phyloP scores from a whole-genome alignment of 2,113 vertebrate species.

The Pluvianellus socialis region DNA sequence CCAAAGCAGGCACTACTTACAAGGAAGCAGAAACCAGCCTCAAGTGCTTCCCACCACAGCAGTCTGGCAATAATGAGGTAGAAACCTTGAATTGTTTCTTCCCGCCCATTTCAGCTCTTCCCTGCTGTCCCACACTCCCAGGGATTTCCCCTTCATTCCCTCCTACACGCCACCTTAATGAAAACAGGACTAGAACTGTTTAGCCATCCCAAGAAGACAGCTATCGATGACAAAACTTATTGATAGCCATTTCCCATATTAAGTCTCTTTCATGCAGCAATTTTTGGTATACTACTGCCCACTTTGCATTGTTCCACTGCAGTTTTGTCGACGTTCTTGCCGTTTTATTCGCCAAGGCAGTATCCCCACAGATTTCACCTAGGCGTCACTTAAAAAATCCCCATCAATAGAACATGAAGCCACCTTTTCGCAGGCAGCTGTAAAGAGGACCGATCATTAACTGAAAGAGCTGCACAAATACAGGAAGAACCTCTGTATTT shows the following conservation, averaged over 20 bases:
- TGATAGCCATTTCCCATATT: too few relatives aligned
- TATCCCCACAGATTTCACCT: neutral
- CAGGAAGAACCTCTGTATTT: neutral
- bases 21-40: neutral
- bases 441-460: neutral
- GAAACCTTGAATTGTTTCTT: neutral
- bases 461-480: neutral
- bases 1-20: neutral
- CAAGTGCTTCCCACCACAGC: neutral
- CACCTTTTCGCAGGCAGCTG: neutral
- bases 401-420: neutral
- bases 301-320: neutral
- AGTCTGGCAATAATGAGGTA: neutral
- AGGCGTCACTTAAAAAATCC: neutral
- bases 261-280: neutral
- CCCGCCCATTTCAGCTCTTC: neutral
- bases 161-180: neutral
- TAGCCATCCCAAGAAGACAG: too few relatives aligned
- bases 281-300: neutral
- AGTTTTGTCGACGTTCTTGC: neutral
- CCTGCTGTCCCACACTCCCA: neutral
- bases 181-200: neutral
- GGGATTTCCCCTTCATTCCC: neutral
- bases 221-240: neutral
- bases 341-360: neutral